These are phyloP conservation scores for Octodon degus DNA, from an alignment of 2,113 vertebrate species.

Conservation along the genomic window DNA sequence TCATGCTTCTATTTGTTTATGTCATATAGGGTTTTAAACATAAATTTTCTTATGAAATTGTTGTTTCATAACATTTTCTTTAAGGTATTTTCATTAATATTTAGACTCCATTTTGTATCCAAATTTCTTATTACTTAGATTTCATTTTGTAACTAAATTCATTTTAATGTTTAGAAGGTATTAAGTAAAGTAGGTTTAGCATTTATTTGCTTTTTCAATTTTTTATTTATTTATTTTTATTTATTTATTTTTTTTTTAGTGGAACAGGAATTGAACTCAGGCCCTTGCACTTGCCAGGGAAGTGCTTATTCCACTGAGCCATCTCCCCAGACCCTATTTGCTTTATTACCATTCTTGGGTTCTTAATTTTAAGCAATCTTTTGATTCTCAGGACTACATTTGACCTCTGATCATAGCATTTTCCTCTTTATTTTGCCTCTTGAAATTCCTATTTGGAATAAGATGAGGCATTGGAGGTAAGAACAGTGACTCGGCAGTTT, in stretches of 20 bases:
- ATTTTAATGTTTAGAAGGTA: background rate
- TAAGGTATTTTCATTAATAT: background rate
- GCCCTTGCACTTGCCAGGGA: no score
- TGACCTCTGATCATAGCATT: background rate
- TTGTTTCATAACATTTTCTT: background rate
- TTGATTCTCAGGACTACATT: background rate
- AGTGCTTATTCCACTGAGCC: no score
- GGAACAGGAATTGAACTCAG: no score
- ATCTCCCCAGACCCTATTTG: no score
- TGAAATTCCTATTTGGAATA: background rate
- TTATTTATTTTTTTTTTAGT: background rate
- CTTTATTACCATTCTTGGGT: background rate
- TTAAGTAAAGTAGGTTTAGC: conserved; percentile 8
- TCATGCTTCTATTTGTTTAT: background rate
- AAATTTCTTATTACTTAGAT: background rate
- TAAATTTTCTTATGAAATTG: background rate
- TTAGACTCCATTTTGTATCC: background rate
- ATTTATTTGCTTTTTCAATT: background rate
- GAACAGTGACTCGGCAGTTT: background rate
- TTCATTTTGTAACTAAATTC: background rate
- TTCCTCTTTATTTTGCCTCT: background rate
- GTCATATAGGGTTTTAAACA: background rate
- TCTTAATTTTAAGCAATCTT: background rate
- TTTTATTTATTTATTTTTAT: no score
- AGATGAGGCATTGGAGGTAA: background rate